Conservation (phyloP, 2,113 vertebrate species). For the Cyphomyrus plagiostoma region DNA sequence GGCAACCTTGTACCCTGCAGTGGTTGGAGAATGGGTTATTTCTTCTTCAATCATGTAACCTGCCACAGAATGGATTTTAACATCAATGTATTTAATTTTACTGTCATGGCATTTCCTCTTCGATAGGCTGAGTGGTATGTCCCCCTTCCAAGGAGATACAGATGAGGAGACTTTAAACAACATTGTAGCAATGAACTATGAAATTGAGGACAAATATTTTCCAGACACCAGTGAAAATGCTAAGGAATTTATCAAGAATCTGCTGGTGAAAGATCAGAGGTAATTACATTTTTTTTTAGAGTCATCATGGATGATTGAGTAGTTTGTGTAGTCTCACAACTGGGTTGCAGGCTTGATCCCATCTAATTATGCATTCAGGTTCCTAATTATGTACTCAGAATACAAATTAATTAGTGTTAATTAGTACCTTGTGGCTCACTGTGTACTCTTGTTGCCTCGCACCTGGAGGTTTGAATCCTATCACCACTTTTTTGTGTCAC, state of each 20-base stretch:
- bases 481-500: neutral
- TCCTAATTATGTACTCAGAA: neutral
- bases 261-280: slow-evolving; percentile 63
- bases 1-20: neutral
- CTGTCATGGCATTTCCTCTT: neutral
- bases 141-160: slow-evolving; percentile 69
- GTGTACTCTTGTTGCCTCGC: neutral
- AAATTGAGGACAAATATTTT: slow-evolving; percentile 61
- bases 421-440: neutral
- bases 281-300: slow-evolving; percentile 35
- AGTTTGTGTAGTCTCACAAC: neutral
- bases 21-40: neutral
- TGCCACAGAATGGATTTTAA: neutral
- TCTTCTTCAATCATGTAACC: neutral
- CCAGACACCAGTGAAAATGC: slow-evolving; percentile 59
- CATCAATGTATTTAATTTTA: neutral
- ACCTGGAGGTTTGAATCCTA: neutral
- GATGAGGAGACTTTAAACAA: slow-evolving; percentile 65
- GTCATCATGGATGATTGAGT: neutral
- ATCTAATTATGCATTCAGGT: neutral
- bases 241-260: slow-evolving; percentile 69
- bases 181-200: slow-evolving; percentile 53
- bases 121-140: slow-evolving; percentile 73
- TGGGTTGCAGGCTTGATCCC: neutral
- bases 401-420: neutral